Percentiles rank a stretch among this genome's conserved stretches.
These are phyloP conservation scores for Podilymbus podiceps DNA, from an alignment of 2,113 vertebrate species.

Conservation along the genomic window DNA sequence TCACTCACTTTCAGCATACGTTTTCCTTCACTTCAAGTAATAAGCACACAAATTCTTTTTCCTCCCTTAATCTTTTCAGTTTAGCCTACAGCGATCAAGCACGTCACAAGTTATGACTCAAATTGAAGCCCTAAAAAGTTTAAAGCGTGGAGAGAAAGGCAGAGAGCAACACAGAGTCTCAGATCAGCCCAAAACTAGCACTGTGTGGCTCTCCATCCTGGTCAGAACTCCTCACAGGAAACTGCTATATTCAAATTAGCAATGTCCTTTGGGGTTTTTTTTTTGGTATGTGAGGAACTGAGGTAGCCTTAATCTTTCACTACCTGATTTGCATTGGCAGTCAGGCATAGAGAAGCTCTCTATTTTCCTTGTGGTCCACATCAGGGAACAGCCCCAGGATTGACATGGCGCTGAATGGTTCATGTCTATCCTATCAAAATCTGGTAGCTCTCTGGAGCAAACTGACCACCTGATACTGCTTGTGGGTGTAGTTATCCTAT, in stretches of 20 bases:
- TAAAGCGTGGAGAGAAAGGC: neutral
- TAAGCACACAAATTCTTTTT: neutral
- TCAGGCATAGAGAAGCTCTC: neutral
- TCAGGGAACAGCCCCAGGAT: neutral
- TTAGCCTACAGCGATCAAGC: neutral
- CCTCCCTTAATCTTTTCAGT: neutral
- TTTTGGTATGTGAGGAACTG: neutral
- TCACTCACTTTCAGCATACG: neutral
- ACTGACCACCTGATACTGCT: neutral
- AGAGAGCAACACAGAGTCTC: neutral
- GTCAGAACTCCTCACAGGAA: neutral
- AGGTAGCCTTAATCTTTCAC: neutral
- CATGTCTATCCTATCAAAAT: neutral
- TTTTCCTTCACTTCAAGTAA: neutral
- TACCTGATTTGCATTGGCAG: neutral
- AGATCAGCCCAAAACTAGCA: neutral
- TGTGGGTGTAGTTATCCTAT: neutral
- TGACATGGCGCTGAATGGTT: neutral
- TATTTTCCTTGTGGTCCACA: neutral
- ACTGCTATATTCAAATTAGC: neutral
- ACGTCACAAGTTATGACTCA: neutral
- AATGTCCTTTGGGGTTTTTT: neutral
- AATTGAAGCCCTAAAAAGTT: neutral
- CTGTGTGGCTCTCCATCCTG: neutral
- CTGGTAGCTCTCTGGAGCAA: neutral